These are phyloP conservation scores for Akabosia matsudoensis DNA, from an alignment of 1,140 invertebrate genomes.

Conservation along the genomic window DNA sequence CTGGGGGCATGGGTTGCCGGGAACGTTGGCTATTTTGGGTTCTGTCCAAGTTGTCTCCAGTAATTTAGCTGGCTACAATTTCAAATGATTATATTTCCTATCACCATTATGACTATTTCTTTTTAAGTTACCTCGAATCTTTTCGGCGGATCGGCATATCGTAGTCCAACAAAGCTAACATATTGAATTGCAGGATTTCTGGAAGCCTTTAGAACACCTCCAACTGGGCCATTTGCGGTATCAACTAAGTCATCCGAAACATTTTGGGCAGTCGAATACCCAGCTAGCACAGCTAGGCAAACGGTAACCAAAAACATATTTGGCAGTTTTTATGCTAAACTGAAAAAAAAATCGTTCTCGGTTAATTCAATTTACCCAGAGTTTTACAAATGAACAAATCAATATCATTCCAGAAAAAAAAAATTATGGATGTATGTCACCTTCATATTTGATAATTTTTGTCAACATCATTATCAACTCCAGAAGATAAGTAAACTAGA, in stretches of 20 bases:
- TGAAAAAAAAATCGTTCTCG: too few relatives aligned
- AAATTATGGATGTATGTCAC: too few relatives aligned
- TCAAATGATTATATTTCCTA: too few relatives aligned
- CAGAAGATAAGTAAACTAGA: too few relatives aligned
- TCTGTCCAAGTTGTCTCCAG: background rate
- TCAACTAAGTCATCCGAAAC: background rate
- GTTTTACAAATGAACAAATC: too few relatives aligned
- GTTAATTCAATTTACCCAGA: too few relatives aligned
- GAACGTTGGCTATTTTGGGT: background rate
- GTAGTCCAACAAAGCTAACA: background rate
- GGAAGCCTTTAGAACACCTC: background rate
- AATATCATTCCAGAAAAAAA: too few relatives aligned
- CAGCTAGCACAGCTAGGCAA: background rate
- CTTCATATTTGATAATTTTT: too few relatives aligned
- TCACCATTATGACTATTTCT: too few relatives aligned
- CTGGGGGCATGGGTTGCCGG: background rate
- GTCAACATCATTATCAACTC: too few relatives aligned
- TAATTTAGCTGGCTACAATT: background rate
- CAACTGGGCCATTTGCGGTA: background rate
- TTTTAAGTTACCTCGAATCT: slow-evolving; percentile 6
- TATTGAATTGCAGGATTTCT: background rate
- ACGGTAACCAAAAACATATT: background rate
- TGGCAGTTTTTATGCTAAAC: too few relatives aligned
- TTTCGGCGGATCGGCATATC: background rate
- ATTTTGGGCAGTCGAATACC: background rate